Evolutionary conservation across 2,888 invertebrate genomes (phyloP), one percentile per base, ranked within the genome.

Genomic region (Cyclophora albipunctata): DNA sequence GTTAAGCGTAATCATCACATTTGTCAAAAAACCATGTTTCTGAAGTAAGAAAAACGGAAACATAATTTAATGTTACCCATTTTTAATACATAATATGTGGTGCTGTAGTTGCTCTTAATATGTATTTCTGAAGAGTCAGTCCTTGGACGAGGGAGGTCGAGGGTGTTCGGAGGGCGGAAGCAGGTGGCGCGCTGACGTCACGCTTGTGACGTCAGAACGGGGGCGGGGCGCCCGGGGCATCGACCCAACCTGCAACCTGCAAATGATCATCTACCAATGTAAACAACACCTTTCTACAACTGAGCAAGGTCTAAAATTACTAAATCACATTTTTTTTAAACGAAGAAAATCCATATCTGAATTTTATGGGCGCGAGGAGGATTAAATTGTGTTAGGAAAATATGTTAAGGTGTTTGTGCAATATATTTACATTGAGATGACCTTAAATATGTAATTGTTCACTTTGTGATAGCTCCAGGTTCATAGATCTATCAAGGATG

Each of bases 161-260:
- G 58, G 63, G 57, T 59, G 50, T 50, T 55, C 53, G 59, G 57
- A 64, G 69, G 71, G 66, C 59, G 63, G 69, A 69, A 73, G 75
- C 69, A 73, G 76, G 75, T 72, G 62, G 67, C 65, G 53, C 61
- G 56, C 70, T 84, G 85, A 85, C 87, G 87, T 84, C 85, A 84
- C 75, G 48, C 56, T 58, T 54, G 73, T 84, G 84, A 85, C 86
- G 87, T 86, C 84, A 78, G 75, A 49, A 50, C 56, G 73, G 69
- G 69, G 81, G 79, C 78, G 81, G 76, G 78, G 73, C 73, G 56
- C 67, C 67, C 53, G 64, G 73, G 81, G 78, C 80, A 72, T 59
- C 76, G 80, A 82, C 79, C 80, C 70, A 69, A 54, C 42, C 51
- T 49, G 55, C 57, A 55, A 63, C 60, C 59, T 64, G 57, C 51